Evolutionary conservation across 2,113 vertebrate genomes (phyloP), one percentile per base, ranked within the genome.

Genomic region (Oenanthe oenanthe): DNA sequence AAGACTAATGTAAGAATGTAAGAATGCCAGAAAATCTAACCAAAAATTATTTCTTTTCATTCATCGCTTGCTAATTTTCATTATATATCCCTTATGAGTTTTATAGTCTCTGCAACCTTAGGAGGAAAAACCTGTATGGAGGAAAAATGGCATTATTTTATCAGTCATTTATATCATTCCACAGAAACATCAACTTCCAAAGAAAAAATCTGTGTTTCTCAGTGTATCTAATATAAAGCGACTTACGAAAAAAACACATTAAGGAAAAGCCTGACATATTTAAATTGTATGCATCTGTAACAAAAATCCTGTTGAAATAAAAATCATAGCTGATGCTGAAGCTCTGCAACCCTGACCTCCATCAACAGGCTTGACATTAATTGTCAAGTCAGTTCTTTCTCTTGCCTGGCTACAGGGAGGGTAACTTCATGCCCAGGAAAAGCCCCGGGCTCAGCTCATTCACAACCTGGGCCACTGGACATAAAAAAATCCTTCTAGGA

Each of bases 1-100:
- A 87, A 76, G 45, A 36, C 15, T 54, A 60, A 74, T 0, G 0
- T 22, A 81, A 81, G 65, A 94, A 93, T 19, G 0, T 10, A 75
- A 73, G 65, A 92, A 94, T n/a, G 45, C 6, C 70, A 48, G 76
- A 81, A 22, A 36, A 68, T 4, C 31, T 25, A 68, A 34, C 20
- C 14, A 50, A 79, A 92, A 65, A 7, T 0, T 0, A 38, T 48
- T 89, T 42, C 9, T 71, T 42, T 63, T 73, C 68, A 82, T 45
- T 40, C 21, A 74, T 36, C 4, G 28, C 57, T 63, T 77, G 40
- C 3, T 70, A 48, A 62, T 58, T 72, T 93, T 79, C 60, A 70
- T 51, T 47, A 56, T 13, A 11, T 12, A 65, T 26, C 17, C 43
- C 29, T 43, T 40, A 43, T 1, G 53, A 91, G 24, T 57, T 89